phyloP scores from a whole-genome alignment of 2,888 invertebrate species.

The Chrysotoxum bicinctum region DNA sequence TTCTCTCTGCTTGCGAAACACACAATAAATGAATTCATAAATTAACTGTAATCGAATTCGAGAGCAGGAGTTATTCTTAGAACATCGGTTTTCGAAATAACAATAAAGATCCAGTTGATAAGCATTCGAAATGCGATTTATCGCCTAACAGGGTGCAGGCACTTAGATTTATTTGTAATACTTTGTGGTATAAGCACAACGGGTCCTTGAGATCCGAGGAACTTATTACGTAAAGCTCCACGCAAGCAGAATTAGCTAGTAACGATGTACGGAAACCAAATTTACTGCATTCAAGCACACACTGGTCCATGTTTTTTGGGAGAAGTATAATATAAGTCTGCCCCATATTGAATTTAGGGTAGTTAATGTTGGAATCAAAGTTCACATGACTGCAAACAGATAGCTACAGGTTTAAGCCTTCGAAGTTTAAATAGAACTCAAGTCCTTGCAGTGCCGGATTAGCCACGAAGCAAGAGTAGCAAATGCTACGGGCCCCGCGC shows the following conservation, averaged over 20 bases:
- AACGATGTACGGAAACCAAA: neutral
- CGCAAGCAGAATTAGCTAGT: neutral
- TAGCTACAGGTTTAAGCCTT: too few species aligned
- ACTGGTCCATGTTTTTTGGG: neutral
- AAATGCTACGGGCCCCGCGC: too few species aligned
- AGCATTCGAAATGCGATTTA: constrained; percentile 6
- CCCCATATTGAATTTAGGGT: too few species aligned
- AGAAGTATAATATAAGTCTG: too few species aligned
- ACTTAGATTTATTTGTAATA: constrained; percentile 9
- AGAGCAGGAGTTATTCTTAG: constrained; percentile 37
- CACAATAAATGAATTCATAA: constrained; percentile 53
- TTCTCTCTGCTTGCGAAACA: neutral
- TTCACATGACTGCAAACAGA: too few species aligned
- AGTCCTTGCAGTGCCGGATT: too few species aligned
- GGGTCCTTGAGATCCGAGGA: neutral
- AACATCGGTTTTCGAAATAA: constrained; percentile 14
- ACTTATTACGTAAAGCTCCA: neutral
- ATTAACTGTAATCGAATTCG: constrained; percentile 55
- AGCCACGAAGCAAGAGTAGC: too few species aligned
- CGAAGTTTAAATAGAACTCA: too few species aligned
- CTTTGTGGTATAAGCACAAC: constrained; percentile 43
- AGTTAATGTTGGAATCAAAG: too few species aligned
- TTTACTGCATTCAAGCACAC: constrained; percentile 8
- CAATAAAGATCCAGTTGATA: constrained; percentile 26
- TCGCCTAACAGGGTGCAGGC: neutral